Base-by-base conservation (phyloP, 2,113 vertebrate species). In the Ondatra zibethicus region DNA sequence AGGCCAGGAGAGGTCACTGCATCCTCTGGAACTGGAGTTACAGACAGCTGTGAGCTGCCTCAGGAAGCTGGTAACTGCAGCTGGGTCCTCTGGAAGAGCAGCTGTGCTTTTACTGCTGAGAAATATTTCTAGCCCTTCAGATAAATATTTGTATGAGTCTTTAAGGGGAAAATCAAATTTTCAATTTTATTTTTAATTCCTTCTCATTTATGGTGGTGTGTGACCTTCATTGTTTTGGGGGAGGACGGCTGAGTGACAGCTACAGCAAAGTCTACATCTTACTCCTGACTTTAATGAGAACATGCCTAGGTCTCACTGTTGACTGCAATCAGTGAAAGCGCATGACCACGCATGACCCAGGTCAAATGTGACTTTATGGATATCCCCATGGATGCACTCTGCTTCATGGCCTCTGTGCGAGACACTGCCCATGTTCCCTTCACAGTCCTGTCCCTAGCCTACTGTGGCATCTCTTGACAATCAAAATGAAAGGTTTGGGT, bases 381-480 rank as follows among this genome's bases (percentile, higher is more conserved):
- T 55, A 21, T 33, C 39, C 36, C 9, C 36, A 66, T 0, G 19
- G 50, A 29, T 0, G 0, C 1, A 3, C 16, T 9, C 27, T 21
- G 68, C 73, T 68, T 89, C 52, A 31, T 6, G 7, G 27, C 42
- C 66, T 17, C 52, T 7, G 47, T 50, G 33, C 10, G 23, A 27
- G 47, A 36, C 5, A 23, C 1, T 87, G 1, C 92, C 50, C 31
- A 5, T 0, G 61, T 47, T 17, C 2, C 1, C 47, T 29, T 52
- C 5, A 1, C 52, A 61, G n/a, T 9, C 75, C 94, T 75, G 0
- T 5, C 0, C 0, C 63, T n/a, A 0, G 17, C 82, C 91, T 29
- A 33, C 3, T 3, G 21, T 29, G n/a, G 4, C 3, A 4, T 36
- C 72, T 50, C 31, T 3, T 84, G 75, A 61, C 31, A 50, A 31